A percentile compares a stretch with the other conserved stretches of the same genome.
Evolutionary conservation across 2,113 vertebrate genomes (phyloP).

Genomic region (Aspiorhynchus laticeps): DNA sequence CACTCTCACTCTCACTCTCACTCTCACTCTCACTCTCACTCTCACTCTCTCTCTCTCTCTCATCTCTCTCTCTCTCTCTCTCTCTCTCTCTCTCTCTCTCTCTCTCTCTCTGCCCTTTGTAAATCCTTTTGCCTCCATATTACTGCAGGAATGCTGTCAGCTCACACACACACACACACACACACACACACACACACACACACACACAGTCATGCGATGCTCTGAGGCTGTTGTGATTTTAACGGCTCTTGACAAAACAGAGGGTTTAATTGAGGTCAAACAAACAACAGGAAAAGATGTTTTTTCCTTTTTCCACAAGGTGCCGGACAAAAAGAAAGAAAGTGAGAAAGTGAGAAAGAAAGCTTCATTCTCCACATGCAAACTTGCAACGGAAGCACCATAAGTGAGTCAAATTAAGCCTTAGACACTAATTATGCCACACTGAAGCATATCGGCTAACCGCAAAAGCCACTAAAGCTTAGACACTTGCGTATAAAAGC

Average conservation of each 20-base stretch:
- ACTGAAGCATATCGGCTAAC: background rate
- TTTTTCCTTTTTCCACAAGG: conserved; percentile 54
- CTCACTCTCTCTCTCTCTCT: conserved; percentile 47
- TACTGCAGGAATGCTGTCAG: conserved; percentile 62
- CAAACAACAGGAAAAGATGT: conserved; percentile 67
- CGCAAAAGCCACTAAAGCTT: conserved; percentile 3
- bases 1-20: too few relatives aligned
- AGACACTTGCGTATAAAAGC: background rate
- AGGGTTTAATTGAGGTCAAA: conserved; percentile 73
- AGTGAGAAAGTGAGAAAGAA: background rate
- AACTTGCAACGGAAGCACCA: background rate
- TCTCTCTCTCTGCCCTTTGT: conserved; percentile 56
- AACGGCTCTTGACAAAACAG: conserved; percentile 65
- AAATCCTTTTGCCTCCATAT: conserved; percentile 38
- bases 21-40: conserved; percentile 33
- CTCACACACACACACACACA: conserved; percentile 57
- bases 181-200: conserved; percentile 56
- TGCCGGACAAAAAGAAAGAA: conserved; percentile 57
- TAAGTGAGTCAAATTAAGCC: conserved; percentile 13
- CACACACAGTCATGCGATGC: background rate
- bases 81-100: conserved; percentile 13
- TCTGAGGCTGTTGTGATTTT: conserved; percentile 66
- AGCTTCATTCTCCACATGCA: background rate
- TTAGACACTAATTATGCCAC: conserved; percentile 9
- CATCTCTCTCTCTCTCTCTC: conserved; percentile 33